phyloP scores from a whole-genome alignment of 1,140 invertebrate species.

The Scylla paramamosain region DNA sequence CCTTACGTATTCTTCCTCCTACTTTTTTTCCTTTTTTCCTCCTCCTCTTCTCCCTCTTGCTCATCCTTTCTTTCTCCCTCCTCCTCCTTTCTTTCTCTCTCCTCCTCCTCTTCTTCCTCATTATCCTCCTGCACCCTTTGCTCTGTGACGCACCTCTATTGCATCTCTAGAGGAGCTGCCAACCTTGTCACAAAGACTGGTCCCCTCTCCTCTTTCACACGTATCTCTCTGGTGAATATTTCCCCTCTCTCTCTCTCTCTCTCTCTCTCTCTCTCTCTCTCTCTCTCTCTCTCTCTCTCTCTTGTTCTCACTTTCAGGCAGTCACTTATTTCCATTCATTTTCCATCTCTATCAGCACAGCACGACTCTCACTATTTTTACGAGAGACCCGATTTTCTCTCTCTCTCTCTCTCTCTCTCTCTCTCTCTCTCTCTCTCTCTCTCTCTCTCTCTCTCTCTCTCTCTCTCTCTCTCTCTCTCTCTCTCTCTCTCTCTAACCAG shows the following conservation, averaged over 20 bases:
- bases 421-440: no score
- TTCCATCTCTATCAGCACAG: no score
- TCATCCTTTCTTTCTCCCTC: background rate
- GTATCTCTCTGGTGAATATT: background rate
- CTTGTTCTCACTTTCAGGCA: background rate
- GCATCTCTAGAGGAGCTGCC: no score
- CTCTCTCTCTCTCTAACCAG: no score
- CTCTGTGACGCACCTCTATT: background rate
- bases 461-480: no score
- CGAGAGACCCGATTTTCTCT: no score
- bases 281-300: slow-evolving; percentile 20
- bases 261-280: slow-evolving; percentile 20
- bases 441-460: no score
- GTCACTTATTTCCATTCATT: no score
- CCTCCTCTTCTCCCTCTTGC: background rate
- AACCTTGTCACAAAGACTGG: background rate
- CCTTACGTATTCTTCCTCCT: background rate
- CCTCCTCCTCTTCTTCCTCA: background rate
- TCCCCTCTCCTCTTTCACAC: background rate
- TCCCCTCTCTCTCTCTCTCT: background rate
- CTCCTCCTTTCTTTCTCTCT: background rate
- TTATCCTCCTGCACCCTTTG: background rate
- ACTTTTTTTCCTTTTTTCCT: background rate
- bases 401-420: no score
- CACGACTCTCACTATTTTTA: no score